Percentiles rank a stretch among this genome's conserved stretches.
These are phyloP conservation scores for Acanthis flammea DNA, from an alignment of 2,797 vertebrate species.

Conservation along the genomic window DNA sequence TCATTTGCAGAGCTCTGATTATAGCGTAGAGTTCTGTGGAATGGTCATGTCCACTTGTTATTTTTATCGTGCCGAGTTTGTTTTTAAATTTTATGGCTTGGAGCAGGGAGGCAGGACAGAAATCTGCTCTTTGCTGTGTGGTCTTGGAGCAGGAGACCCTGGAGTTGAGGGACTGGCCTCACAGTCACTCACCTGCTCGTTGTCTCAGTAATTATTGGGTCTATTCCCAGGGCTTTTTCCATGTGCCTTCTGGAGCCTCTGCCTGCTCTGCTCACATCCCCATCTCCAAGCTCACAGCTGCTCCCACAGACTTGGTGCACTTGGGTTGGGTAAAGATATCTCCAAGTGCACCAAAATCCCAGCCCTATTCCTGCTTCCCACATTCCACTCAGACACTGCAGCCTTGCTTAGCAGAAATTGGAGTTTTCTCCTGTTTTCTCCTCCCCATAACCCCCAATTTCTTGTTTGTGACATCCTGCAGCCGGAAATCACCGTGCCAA, in stretches of 20 bases:
- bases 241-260: background rate
- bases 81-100: background rate
- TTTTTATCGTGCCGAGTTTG: background rate
- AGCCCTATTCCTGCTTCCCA: background rate
- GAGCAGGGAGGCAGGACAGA: background rate
- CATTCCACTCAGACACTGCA: accelerated
- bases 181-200: accelerated
- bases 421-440: background rate
- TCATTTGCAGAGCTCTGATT: background rate
- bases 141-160: background rate
- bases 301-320: background rate
- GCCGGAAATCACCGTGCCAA: slow-evolving; percentile 92
- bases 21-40: background rate
- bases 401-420: background rate
- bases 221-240: background rate
- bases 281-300: background rate
- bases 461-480: slow-evolving; percentile 52
- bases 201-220: background rate
- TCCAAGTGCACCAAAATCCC: background rate
- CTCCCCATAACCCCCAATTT: background rate
- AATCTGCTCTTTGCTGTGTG: background rate
- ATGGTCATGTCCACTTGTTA: background rate
- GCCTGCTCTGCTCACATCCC: background rate
- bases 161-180: background rate
- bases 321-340: background rate